Conservation (phyloP, 2,797 vertebrate genomes). For the Eremophila alpestris region DNA sequence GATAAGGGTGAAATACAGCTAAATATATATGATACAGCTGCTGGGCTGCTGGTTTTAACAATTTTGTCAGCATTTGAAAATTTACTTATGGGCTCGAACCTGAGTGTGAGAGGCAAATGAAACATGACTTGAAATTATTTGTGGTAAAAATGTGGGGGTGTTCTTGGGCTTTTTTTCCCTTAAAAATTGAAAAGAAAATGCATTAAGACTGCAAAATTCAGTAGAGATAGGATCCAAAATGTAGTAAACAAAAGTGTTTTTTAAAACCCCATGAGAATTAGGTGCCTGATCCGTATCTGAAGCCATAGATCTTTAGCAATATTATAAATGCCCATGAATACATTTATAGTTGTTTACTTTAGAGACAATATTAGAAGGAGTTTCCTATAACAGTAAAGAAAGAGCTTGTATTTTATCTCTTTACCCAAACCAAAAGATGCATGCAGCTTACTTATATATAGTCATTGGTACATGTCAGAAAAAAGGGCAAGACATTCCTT, state of each 20-base stretch:
- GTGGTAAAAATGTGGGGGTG: not conserved
- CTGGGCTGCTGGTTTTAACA: not conserved
- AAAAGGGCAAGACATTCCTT: not conserved
- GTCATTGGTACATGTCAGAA: not conserved
- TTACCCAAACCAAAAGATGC: not conserved
- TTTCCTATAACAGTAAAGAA: not conserved
- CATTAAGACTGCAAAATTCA: not conserved
- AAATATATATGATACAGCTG: not conserved
- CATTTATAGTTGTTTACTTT: not conserved
- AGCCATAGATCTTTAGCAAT: not conserved
- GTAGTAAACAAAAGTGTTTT: not conserved
- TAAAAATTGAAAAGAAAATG: not conserved
- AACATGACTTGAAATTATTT: not conserved
- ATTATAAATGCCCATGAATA: not conserved
- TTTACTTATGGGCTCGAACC: not conserved
- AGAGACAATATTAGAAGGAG: not conserved
- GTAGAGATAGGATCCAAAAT: not conserved
- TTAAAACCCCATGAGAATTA: not conserved
- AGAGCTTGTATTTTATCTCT: not conserved
- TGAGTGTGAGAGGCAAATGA: not conserved
- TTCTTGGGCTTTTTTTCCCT: not conserved
- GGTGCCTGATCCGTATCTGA: not conserved
- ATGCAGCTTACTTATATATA: not conserved
- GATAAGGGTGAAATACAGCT: not conserved
- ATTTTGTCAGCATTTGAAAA: not conserved